Conservation (phyloP, 2,888 invertebrate genomes). For the Zelleria hepariella region DNA sequence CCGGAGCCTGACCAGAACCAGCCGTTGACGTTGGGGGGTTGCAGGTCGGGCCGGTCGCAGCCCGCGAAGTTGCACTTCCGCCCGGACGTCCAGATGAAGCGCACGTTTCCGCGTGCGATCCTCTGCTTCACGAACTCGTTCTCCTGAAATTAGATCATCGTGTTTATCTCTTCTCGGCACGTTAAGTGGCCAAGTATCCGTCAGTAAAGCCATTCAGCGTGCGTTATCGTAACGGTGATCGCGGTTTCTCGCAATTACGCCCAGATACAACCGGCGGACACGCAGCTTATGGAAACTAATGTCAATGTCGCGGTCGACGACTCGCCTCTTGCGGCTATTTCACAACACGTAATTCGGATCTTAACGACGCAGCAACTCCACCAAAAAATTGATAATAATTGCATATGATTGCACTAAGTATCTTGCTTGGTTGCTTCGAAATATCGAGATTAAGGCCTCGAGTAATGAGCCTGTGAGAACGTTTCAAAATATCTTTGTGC, state of each 20-base stretch:
- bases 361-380: background rate
- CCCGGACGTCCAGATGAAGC: constrained; percentile 93
- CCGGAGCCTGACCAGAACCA: constrained; percentile 97
- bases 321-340: constrained; percentile 11
- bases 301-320: constrained; percentile 32
- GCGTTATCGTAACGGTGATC: constrained; percentile 15
- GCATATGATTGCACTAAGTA: background rate
- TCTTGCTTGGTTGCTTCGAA: background rate
- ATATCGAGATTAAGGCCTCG: background rate
- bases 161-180: too few relatives aligned
- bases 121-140: constrained; percentile 92
- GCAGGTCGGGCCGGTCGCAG: constrained; percentile 85
- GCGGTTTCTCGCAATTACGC: constrained; percentile 12
- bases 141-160: constrained; percentile 58
- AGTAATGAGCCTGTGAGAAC: background rate
- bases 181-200: too few relatives aligned
- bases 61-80: constrained; percentile 94
- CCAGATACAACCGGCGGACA: constrained; percentile 6
- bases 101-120: constrained; percentile 81
- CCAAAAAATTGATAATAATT: background rate
- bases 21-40: constrained; percentile 88
- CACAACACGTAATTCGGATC: background rate
- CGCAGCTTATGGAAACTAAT: constrained; percentile 8
- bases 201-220: constrained; percentile 8
- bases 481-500: background rate